These are phyloP conservation scores for Axis porcinus DNA, from an alignment of 2,113 vertebrate genomes.

Conservation along the genomic window DNA sequence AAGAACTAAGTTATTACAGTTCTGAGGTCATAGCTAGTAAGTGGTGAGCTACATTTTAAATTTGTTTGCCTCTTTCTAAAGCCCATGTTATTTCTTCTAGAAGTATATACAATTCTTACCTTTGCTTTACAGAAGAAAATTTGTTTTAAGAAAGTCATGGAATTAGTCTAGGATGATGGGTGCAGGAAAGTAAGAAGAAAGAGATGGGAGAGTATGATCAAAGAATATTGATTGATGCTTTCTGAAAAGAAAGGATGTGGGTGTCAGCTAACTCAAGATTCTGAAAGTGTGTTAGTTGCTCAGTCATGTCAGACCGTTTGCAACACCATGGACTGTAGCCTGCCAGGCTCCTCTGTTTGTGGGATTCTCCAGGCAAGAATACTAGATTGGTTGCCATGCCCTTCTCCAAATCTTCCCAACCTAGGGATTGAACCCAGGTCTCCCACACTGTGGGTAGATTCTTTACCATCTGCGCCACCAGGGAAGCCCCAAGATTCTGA, in stretches of 20 bases:
- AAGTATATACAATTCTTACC: background rate
- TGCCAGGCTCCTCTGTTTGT: background rate
- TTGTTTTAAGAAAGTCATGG: background rate
- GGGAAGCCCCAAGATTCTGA: background rate
- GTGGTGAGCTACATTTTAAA: background rate
- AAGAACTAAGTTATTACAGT: background rate
- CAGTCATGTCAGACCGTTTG: background rate
- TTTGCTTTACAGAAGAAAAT: background rate
- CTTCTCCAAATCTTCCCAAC: background rate
- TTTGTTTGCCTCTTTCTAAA: background rate
- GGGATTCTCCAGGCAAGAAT: background rate
- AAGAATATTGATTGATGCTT: background rate
- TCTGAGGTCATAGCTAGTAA: background rate
- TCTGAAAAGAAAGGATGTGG: background rate
- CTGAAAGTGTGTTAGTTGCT: background rate
- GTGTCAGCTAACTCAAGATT: background rate
- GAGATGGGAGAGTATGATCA: background rate
- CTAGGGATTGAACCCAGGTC: background rate
- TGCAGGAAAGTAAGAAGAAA: background rate
- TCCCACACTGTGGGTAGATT: background rate
- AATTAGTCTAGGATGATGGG: background rate
- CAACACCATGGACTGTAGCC: background rate
- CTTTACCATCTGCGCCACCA: background rate
- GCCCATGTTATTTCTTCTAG: background rate
- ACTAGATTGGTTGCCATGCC: background rate